These are phyloP conservation scores for Trematocara zebra DNA, from an alignment of 2,113 vertebrate genomes.

Conservation along the genomic window DNA sequence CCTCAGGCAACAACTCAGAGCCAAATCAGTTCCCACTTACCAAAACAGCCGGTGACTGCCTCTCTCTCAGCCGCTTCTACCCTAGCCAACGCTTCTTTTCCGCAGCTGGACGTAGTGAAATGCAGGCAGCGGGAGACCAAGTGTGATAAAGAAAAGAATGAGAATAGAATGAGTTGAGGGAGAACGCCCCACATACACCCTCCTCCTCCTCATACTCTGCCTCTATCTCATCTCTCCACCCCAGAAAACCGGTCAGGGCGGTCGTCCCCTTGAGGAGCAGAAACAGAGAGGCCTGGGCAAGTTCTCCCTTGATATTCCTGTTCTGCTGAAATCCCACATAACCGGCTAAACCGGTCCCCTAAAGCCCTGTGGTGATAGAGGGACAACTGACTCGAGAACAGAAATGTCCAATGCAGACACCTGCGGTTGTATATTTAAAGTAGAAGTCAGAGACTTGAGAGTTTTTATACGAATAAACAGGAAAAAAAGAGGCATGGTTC, in stretches of 20 bases:
- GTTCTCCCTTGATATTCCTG: conserved; percentile 76
- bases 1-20: not conserved
- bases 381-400: not conserved
- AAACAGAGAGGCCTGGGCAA: conserved; percentile 69
- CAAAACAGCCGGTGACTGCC: not conserved
- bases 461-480: not conserved
- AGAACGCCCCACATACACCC: conserved; percentile 38
- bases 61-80: not conserved
- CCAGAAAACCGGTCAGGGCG: conserved; percentile 69
- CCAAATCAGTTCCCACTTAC: conserved; percentile 28
- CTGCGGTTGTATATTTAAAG: not conserved
- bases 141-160: conserved; percentile 2
- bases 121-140: not conserved
- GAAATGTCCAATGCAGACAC: not conserved
- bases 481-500: not conserved
- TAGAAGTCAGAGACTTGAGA: not conserved
- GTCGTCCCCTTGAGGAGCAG: conserved; percentile 66
- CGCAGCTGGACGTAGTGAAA: not conserved
- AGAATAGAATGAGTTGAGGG: conserved; percentile 20
- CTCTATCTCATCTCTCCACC: conserved; percentile 42
- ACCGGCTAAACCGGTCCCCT: conserved; percentile 61
- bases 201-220: not conserved
- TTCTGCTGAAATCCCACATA: conserved; percentile 74
- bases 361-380: conserved; percentile 28
- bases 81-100: not conserved